Base-by-base conservation (phyloP, 2,113 vertebrate species). In the Lota lota region DNA sequence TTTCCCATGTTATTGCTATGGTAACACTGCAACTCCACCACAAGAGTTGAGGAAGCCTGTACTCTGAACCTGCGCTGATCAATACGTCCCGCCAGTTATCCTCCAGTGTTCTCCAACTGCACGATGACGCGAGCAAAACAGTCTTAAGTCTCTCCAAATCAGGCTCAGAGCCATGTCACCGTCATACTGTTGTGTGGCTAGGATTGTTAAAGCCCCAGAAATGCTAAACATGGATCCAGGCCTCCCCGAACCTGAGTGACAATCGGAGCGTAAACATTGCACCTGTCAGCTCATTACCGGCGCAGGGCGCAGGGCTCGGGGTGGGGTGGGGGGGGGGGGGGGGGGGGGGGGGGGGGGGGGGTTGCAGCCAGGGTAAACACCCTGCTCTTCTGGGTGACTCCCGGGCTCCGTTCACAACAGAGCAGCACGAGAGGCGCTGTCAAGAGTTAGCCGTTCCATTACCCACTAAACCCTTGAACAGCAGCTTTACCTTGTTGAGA, bases 271-370 rank as follows among this genome's bases (percentile, higher is more conserved):
- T 83, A 85, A 90, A 86, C 86, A 85, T 75, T 65, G 76, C 86
- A 83, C 77, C 86, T 88, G 86, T 90, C 88, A 89, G 85, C 90
- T 91, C 87, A 90, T 91, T 91, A 91, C 85, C n/a, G 68, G 63
- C 73, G 77, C 76, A 84, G 79, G 80, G 73, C 72, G 80, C 76
- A 78, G 87, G 76, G 73, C 75, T 66, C 22, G 21, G 67, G 36
- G 77, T 67, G 73, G 2, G 36, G 11, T 4, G 36, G 14, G 5
- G 16, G 17, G 56, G 2, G 81, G 78, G 79, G 88, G 76, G 75
- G 77, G 68, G 22, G 76, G 66, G 70, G 87, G 81, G 81, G 72
- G 73, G 69, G 76, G 74, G 80, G 78, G 77, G 81, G 82, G 85
- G 85, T 80, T 74, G 72, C 70, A 76, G 82, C 73, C 68, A 66